phyloP scores from a whole-genome alignment of 2,113 vertebrate species.

The Siniperca knerii region DNA sequence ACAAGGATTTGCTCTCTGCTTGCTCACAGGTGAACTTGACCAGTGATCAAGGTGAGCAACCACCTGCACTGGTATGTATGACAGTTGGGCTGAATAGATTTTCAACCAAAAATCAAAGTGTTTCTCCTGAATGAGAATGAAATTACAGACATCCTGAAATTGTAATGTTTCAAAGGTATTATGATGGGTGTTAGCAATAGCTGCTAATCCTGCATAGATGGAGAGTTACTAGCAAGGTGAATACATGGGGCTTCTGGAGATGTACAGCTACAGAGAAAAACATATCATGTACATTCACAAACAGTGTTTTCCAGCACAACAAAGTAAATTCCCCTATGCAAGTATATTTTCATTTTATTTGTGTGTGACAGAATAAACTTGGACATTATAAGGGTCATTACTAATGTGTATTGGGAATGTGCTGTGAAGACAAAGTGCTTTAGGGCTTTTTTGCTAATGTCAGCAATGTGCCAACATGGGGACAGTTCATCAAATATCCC shows the following conservation, averaged over 20 bases:
- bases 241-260: neutral
- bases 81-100: conserved; percentile 20
- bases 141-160: neutral
- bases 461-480: conserved; percentile 58
- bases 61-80: conserved; percentile 30
- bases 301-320: neutral
- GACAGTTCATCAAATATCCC: conserved; percentile 65
- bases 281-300: neutral
- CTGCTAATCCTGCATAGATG: neutral
- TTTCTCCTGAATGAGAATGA: conserved; percentile 10
- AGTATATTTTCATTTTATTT: neutral
- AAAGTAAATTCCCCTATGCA: neutral
- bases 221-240: neutral
- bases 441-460: conserved; percentile 42
- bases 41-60: conserved; percentile 66
- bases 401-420: conserved; percentile 11
- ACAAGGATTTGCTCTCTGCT: conserved; percentile 48
- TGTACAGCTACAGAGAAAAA: neutral
- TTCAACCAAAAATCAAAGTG: neutral
- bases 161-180: neutral
- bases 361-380: conserved; percentile 2
- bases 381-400: conserved; percentile 9
- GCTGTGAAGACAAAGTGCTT: conserved; percentile 50
- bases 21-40: conserved; percentile 67
- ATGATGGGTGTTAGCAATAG: neutral